A percentile compares a stretch with the other conserved stretches of the same genome.
phyloP scores from a whole-genome alignment of 2,888 invertebrate genomes.

The Hemistola chrysoprasaria region DNA sequence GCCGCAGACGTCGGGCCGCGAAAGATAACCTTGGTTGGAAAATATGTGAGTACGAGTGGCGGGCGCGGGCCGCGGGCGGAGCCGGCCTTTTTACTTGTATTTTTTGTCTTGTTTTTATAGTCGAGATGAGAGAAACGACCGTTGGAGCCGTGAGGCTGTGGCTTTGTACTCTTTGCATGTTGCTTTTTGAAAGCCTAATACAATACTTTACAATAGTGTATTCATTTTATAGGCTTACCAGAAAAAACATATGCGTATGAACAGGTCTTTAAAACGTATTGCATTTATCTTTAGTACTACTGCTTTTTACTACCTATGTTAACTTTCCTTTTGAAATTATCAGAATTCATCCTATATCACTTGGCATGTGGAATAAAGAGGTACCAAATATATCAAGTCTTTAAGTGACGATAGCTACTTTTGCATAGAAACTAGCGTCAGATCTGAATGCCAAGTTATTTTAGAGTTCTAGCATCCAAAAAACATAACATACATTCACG shows the following conservation, averaged over 20 bases:
- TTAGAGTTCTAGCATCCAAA: too few relatives aligned
- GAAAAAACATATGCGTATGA: conserved; percentile 6
- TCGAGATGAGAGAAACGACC: conserved; percentile 30
- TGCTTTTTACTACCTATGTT: too few relatives aligned
- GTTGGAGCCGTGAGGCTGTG: conserved; percentile 36
- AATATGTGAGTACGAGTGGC: conserved; percentile 43
- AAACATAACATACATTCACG: too few relatives aligned
- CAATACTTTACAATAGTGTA: conserved; percentile 7
- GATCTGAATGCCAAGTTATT: too few relatives aligned
- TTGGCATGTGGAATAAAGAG: too few relatives aligned
- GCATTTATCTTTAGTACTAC: too few relatives aligned
- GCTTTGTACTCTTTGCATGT: conserved; percentile 16
- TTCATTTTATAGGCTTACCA: conserved; percentile 8
- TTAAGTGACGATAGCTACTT: too few relatives aligned
- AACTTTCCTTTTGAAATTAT: too few relatives aligned
- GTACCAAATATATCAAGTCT: too few relatives aligned
- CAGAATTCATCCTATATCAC: too few relatives aligned
- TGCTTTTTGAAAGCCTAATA: conserved; percentile 19
- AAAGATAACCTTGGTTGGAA: conserved; percentile 57
- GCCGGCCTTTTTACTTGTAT: conserved; percentile 34
- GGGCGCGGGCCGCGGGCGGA: conserved; percentile 25
- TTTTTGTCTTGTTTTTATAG: conserved; percentile 39
- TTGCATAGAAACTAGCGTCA: too few relatives aligned
- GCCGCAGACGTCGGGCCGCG: conserved; percentile 37
- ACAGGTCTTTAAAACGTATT: not conserved